phyloP scores from a whole-genome alignment of 2,113 vertebrate genomes.

The Cavia aperea region DNA sequence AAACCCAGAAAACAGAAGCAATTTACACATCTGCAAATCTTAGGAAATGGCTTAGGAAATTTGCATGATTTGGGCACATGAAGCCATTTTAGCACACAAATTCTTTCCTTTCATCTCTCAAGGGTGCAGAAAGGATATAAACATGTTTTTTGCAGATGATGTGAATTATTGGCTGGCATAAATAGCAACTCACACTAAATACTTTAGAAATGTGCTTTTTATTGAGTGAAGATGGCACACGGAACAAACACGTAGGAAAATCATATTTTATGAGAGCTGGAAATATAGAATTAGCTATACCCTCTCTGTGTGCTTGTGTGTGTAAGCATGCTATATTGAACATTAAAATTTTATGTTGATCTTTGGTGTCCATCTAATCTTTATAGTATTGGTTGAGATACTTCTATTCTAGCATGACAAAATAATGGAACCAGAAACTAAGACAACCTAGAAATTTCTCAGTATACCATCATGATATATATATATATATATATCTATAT shows the following conservation, averaged over 20 bases:
- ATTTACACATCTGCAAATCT: conserved; percentile 69
- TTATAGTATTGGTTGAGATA: neutral
- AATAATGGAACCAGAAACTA: neutral
- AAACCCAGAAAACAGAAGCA: conserved; percentile 44
- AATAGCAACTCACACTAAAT: conserved; percentile 63
- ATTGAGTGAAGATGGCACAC: conserved; percentile 56
- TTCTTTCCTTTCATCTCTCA: conserved; percentile 63
- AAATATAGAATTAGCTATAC: neutral
- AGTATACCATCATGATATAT: neutral
- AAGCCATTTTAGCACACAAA: conserved; percentile 68
- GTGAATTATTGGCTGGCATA: conserved; percentile 59
- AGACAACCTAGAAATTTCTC: neutral
- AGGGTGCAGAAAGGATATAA: conserved; percentile 57
- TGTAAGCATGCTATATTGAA: neutral
- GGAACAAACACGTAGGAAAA: conserved; percentile 42
- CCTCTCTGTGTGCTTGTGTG: neutral
- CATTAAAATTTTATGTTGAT: neutral
- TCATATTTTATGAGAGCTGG: neutral
- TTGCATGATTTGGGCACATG: conserved; percentile 69
- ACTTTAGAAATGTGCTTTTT: conserved; percentile 58
- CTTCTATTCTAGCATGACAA: conserved; percentile 41
- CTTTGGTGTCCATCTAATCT: conserved; percentile 34
- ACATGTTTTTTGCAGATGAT: conserved; percentile 69
- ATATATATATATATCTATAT: no score
- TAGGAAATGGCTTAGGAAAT: conserved; percentile 62